Conservation (phyloP, 2,113 vertebrate genomes). For the Mystacornis crossleyi region DNA sequence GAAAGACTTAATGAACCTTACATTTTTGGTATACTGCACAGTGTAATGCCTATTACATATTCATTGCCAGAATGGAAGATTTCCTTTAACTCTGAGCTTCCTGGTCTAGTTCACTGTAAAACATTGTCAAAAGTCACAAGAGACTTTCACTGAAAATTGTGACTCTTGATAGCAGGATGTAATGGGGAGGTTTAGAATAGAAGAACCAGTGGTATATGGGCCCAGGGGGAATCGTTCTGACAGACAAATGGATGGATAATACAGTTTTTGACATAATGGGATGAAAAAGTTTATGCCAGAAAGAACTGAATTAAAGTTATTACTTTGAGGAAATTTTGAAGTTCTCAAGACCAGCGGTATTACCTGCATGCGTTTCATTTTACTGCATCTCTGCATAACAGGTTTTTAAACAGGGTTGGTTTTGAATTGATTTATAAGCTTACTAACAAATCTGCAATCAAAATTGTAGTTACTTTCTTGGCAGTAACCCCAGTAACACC, state of each 20-base stretch:
- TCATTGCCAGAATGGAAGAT: conserved; percentile 82
- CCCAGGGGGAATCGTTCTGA: conserved; percentile 80
- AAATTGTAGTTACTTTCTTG: conserved; percentile 57
- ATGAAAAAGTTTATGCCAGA: conserved; percentile 84
- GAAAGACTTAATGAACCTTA: conserved; percentile 87
- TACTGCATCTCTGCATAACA: conserved; percentile 55
- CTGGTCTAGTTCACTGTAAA: conserved; percentile 82
- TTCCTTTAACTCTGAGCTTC: conserved; percentile 83
- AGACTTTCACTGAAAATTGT: conserved; percentile 80
- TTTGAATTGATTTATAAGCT: conserved; percentile 57
- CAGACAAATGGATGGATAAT: conserved; percentile 86
- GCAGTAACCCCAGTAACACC: conserved; percentile 38
- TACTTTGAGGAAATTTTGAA: conserved; percentile 79
- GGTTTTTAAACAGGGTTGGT: conserved; percentile 56
- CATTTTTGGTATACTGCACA: conserved; percentile 83
- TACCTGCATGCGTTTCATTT: conserved; percentile 61
- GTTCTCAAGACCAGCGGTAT: conserved; percentile 69
- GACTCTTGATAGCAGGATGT: conserved; percentile 82
- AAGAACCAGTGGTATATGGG: conserved; percentile 76
- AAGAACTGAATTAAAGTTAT: conserved; percentile 85
- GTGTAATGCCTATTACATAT: conserved; percentile 85
- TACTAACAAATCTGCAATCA: conserved; percentile 60
- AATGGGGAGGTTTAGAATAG: conserved; percentile 78
- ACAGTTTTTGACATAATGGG: conserved; percentile 85
- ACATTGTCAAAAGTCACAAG: conserved; percentile 85